phyloP scores from a whole-genome alignment of 2,113 vertebrate genomes.

The Lasiurus borealis region DNA sequence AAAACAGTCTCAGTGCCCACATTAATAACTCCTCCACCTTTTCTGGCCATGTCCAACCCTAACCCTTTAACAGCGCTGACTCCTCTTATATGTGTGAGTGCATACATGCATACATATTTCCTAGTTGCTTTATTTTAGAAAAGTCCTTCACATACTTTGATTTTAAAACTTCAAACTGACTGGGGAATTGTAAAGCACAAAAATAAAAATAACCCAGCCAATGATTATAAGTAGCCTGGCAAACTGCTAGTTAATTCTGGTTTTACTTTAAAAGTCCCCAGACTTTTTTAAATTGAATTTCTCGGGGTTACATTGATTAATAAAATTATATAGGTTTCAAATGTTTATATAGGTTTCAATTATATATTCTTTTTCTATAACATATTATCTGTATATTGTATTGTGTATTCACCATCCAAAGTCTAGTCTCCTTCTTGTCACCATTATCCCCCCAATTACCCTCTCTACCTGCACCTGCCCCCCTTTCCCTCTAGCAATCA shows the following conservation, averaged over 20 bases:
- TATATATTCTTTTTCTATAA: not conserved
- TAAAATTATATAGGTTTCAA: not conserved
- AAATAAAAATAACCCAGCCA: constrained; percentile 36
- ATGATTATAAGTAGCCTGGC: not conserved
- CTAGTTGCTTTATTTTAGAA: not conserved
- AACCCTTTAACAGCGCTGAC: too few species aligned
- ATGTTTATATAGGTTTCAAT: not conserved
- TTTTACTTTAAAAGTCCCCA: not conserved
- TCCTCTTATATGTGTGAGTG: not conserved
- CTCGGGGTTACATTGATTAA: not conserved
- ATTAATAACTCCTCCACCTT: not conserved
- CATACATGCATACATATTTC: not conserved
- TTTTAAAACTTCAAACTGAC: constrained; percentile 34
- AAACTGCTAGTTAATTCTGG: not conserved
- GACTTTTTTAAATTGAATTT: not conserved
- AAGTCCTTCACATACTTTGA: not conserved
- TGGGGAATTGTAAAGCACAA: not conserved
- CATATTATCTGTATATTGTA: not conserved
- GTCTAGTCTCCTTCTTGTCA: not conserved
- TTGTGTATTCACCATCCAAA: not conserved
- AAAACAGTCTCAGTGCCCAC: not conserved
- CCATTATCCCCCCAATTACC: not conserved
- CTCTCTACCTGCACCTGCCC: not conserved
- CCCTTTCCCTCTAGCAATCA: not conserved
- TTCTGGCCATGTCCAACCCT: not conserved